phyloP scores from a whole-genome alignment of 2,113 vertebrate genomes.

The Tenrec ecaudatus region DNA sequence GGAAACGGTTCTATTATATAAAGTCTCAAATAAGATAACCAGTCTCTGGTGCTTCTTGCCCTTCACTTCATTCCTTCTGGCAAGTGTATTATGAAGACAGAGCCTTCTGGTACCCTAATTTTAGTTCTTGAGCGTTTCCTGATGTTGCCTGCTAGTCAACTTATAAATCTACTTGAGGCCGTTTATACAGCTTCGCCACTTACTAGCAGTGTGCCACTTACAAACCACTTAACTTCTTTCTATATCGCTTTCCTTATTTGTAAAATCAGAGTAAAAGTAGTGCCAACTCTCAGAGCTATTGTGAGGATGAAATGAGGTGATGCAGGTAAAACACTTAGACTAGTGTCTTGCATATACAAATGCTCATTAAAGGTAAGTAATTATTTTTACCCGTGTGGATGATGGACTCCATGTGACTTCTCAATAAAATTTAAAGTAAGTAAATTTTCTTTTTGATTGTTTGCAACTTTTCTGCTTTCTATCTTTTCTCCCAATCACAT shows the following conservation, averaged over 20 bases:
- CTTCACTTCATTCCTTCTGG: conserved; percentile 10
- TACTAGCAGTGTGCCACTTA: neutral
- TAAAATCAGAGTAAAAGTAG: conserved; percentile 22
- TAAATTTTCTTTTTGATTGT: neutral
- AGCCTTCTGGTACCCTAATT: conserved; percentile 1
- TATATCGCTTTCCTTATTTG: neutral
- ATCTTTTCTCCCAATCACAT: neutral
- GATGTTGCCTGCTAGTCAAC: conserved; percentile 27
- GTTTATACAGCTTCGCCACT: neutral
- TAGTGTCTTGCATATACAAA: neutral
- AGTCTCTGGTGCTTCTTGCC: neutral
- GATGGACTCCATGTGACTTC: neutral
- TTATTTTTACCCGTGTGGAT: neutral
- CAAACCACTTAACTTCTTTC: neutral
- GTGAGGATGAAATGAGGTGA: neutral
- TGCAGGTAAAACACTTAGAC: neutral
- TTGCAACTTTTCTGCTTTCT: neutral
- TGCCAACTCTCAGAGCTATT: neutral
- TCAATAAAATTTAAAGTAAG: conserved; percentile 31
- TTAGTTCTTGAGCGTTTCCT: neutral
- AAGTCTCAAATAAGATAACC: neutral
- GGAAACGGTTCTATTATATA: neutral
- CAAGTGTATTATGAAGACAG: neutral
- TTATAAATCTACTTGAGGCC: conserved; percentile 48
- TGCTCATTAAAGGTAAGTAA: neutral